Percentiles rank a stretch among this genome's conserved stretches.
Conservation (phyloP, 2,113 vertebrate species). For the Onychostoma macrolepis region DNA sequence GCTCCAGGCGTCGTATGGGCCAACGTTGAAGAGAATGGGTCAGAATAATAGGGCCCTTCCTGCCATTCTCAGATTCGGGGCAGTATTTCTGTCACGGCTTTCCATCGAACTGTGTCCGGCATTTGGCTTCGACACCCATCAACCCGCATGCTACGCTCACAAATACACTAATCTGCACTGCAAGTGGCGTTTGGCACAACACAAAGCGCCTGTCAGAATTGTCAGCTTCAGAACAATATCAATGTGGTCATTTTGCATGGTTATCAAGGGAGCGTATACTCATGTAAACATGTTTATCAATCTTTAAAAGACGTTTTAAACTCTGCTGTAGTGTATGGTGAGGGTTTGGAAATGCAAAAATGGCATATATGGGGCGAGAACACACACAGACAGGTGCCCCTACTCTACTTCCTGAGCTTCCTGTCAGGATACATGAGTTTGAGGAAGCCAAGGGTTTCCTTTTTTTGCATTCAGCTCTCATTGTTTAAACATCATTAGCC, state of each 20-base stretch:
- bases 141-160: constrained; percentile 6
- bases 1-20: constrained; percentile 80
- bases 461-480: constrained; percentile 32
- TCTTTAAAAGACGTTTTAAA: background rate
- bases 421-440: constrained; percentile 56
- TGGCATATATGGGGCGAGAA: background rate
- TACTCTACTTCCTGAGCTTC: constrained; percentile 56
- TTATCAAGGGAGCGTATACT: background rate
- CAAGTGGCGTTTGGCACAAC: background rate
- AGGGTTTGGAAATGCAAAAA: background rate
- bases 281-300: constrained; percentile 20
- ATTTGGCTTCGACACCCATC: constrained; percentile 28
- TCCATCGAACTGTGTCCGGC: constrained; percentile 60
- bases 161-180: constrained; percentile 10
- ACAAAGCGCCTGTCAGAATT: constrained; percentile 16
- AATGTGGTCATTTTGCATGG: constrained; percentile 34
- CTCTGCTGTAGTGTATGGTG: background rate
- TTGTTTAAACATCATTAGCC: constrained; percentile 38
- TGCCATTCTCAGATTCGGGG: constrained; percentile 82
- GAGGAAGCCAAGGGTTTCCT: constrained; percentile 47
- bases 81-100: constrained; percentile 75
- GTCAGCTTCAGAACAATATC: constrained; percentile 1
- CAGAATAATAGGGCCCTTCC: constrained; percentile 85
- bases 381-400: constrained; percentile 51
- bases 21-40: constrained; percentile 74